phyloP scores from a whole-genome alignment of 2,113 vertebrate genomes.

The Nyctibius bracteatus region DNA sequence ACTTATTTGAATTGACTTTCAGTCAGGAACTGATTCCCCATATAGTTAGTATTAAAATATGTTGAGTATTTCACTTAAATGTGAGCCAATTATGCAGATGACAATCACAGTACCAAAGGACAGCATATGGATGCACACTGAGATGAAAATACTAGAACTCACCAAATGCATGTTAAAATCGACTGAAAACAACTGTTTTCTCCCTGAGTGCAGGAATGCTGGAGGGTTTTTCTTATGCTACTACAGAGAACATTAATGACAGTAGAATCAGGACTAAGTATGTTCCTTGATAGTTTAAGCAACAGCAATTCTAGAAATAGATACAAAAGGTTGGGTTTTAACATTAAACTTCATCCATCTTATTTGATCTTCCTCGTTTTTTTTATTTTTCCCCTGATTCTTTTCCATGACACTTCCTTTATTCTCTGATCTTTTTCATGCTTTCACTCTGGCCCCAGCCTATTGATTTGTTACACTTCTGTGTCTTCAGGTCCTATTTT shows the following conservation, averaged over 20 bases:
- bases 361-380: not conserved
- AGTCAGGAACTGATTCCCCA: not conserved
- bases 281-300: not conserved
- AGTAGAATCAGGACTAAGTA: not conserved
- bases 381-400: not conserved
- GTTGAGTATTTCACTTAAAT: not conserved
- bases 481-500: not conserved
- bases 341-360: not conserved
- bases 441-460: not conserved
- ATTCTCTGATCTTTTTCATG: not conserved
- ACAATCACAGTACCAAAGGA: not conserved
- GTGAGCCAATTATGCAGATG: not conserved
- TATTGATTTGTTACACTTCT: not conserved
- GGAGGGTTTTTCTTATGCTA: not conserved
- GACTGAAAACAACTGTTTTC: not conserved
- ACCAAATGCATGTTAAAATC: not conserved
- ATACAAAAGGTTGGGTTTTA: not conserved
- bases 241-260: not conserved
- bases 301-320: not conserved
- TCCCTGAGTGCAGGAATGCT: not conserved
- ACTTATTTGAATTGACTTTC: not conserved
- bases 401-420: not conserved
- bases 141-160: not conserved
- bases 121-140: not conserved
- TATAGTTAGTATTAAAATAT: not conserved